These are phyloP conservation scores for Drosophila pullipes DNA, from an alignment of 2,888 invertebrate species.

Conservation along the genomic window DNA sequence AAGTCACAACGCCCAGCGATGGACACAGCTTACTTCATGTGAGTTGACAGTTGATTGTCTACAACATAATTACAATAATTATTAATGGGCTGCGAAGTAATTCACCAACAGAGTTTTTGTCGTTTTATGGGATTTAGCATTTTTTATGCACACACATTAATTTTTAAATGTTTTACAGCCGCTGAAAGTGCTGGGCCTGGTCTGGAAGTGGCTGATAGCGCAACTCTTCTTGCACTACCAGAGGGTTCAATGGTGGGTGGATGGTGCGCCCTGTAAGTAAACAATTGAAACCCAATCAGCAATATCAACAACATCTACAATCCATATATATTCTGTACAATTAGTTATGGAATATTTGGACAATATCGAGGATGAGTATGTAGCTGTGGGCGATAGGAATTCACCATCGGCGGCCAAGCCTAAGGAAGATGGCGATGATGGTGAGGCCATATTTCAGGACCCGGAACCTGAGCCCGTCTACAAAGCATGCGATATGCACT, in stretches of 20 bases:
- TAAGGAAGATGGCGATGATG: conserved; percentile 80
- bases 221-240: conserved; percentile 84
- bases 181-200: conserved; percentile 81
- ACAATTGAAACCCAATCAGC: not conserved
- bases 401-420: conserved; percentile 71
- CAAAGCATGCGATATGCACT: conserved; percentile 90
- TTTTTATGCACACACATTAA: not conserved
- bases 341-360: conserved; percentile 85
- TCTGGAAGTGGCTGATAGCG: conserved; percentile 85
- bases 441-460: conserved; percentile 85
- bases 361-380: conserved; percentile 85
- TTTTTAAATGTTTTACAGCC: conserved; percentile 83
- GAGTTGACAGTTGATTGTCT: conserved; percentile 52
- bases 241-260: conserved; percentile 83
- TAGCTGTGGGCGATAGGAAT: conserved; percentile 80
- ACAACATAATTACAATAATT: not conserved
- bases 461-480: conserved; percentile 81
- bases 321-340: too few species aligned
- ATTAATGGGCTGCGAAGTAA: not conserved
- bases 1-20: conserved; percentile 82
- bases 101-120: not conserved
- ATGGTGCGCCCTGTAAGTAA: conserved; percentile 83
- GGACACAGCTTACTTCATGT: conserved; percentile 78
- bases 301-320: not conserved
- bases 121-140: not conserved